Percentiles rank a stretch among this genome's conserved stretches.
Conservation (phyloP, 2,113 vertebrate genomes). For the Myocastor coypus region DNA sequence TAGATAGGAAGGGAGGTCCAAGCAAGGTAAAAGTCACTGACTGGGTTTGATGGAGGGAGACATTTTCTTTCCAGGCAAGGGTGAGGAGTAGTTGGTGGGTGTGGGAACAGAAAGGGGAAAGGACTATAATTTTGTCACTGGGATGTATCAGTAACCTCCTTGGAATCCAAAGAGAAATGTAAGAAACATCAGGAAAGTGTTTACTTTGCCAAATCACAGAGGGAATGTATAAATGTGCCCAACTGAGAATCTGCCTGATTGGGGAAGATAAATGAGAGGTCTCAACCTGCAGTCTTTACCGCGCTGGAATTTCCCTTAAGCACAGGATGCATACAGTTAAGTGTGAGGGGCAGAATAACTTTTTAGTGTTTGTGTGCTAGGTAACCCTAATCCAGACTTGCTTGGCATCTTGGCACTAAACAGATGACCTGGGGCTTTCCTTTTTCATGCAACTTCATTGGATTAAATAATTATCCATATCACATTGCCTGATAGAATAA, state of each 20-base stretch:
- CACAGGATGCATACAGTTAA: background rate
- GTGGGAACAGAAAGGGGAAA: background rate
- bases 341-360: constrained; percentile 18
- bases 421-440: background rate
- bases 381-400: background rate
- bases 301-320: constrained; percentile 36
- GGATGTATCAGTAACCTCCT: background rate
- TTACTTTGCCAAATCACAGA: background rate
- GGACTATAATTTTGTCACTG: background rate
- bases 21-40: background rate
- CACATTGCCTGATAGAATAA: constrained; percentile 21
- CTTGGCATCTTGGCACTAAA: background rate
- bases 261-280: background rate
- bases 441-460: constrained; percentile 25
- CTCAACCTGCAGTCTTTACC: background rate
- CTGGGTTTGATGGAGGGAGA: background rate
- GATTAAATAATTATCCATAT: background rate
- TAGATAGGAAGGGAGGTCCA: background rate
- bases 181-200: background rate
- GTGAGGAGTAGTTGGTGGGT: background rate
- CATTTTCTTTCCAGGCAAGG: background rate
- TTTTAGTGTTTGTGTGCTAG: background rate
- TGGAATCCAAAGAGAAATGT: constrained; percentile 7
- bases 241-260: background rate
- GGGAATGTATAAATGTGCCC: background rate